Evolutionary conservation across 1,140 invertebrate genomes (phyloP), one percentile per base, ranked within the genome.

Genomic region (Drosophila trapezifrons): DNA sequence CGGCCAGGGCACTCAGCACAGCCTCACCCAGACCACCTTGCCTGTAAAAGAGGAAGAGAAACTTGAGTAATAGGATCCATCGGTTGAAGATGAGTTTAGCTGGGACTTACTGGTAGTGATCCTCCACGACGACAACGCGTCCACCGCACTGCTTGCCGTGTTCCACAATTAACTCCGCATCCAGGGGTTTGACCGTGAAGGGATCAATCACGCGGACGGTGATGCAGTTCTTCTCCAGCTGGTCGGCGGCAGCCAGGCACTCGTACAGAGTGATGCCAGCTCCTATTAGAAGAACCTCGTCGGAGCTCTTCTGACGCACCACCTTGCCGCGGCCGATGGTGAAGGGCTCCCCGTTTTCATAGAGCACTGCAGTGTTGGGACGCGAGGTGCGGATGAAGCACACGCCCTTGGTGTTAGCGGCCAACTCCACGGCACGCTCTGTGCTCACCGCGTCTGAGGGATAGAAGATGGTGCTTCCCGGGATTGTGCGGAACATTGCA

Each of bases 121-220:
- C 99, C 92, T 99, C 99, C 6, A 99, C 97, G 29, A 98, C 98
- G 45, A 99, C 84, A 38, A 99, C 94, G 25, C 95, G 94, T 1
- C 98, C 98, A 37, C 96, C 96, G 65, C 94, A 95, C 51, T 96
- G 95, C 51, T 94, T 94, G 12, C 98, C 98, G 91, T 98, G 95
- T 47, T 94, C 93, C 45, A 97, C 93, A 32, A 99, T 95, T 0
- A 95, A 93, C 2, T 94, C 94, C 46, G 93, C 94, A 93, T 99
- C 99, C 45, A 99, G 93, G 0, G 99, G 99, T 93, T 99, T 99
- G 55, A 99, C 94, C 3, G 98, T 99, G 93, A 99, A 99, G 1
- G 96, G 96, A 94, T 99, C 98, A 81, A 99, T 92, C 9, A 99
- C 95, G 42, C 98, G 93, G 2, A 96, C 94, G 60, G 95, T 93